phyloP scores from a whole-genome alignment of 2,888 invertebrate genomes.

The Spisula subtruncata region DNA sequence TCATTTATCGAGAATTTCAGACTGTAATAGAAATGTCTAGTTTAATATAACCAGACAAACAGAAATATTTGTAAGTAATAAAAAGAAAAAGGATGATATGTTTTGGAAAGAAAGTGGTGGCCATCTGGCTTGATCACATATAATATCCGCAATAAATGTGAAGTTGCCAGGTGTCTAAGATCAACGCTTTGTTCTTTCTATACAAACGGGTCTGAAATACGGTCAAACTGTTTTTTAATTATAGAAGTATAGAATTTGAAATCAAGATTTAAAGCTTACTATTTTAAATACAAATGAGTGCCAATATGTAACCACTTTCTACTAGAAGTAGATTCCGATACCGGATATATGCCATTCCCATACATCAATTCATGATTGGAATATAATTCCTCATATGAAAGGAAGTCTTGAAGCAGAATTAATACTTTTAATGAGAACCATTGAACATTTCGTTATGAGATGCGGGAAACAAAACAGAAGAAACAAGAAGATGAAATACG shows the following conservation, averaged over 20 bases:
- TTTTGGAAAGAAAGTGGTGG: too few species aligned
- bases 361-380: neutral
- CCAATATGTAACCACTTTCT: neutral
- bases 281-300: neutral
- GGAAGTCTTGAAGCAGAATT: neutral
- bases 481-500: neutral
- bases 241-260: neutral
- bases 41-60: too few species aligned
- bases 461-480: neutral
- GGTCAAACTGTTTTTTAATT: neutral
- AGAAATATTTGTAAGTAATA: too few species aligned
- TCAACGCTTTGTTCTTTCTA: neutral
- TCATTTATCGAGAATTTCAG: too few species aligned
- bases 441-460: neutral
- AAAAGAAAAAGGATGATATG: too few species aligned
- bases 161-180: too few species aligned
- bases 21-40: too few species aligned
- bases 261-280: neutral
- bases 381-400: neutral
- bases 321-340: neutral
- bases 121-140: too few species aligned
- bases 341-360: neutral
- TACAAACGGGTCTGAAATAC: neutral
- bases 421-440: neutral
- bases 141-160: too few species aligned